Base-by-base conservation (phyloP, 2,888 invertebrate species). In the Cistogaster globosa region DNA sequence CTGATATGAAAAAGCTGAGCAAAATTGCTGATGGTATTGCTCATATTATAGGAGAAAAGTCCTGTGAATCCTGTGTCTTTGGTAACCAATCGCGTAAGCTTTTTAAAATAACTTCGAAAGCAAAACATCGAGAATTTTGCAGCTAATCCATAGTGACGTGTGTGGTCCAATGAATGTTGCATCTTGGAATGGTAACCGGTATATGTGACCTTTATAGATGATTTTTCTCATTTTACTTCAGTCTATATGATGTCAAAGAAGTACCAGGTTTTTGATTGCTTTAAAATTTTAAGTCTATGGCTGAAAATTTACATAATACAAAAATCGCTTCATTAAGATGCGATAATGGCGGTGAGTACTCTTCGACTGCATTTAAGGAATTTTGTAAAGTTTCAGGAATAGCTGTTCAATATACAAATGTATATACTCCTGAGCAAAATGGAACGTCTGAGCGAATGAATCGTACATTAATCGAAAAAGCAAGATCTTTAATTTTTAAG, bases 341-440 rank as follows among this genome's bases (percentile, higher is more conserved):
- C 38, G 72, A 80, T n/a, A 65, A 80, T 45, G 80, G 80, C 11
- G 63, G 38, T 26, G 80, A 80, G 51, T 80, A 67, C 36, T 38
- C 36, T 8, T 77, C 68, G 1, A 9, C 5, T 20, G 58, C 32
- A n/a, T 68, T 68, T 18, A 68, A 20, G 26, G 32, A 36, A 1
- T 69, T 69, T 26, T 78, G 62, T 18, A 14, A 36, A 26, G 14
- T 5, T 14, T 26, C 38, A 5, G 69, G 62, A 18, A 69, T 68
- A 16, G 16, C 16, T 7, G 16, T 78, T 14, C 36, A 78, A 62
- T 60, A 78, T 48, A 78, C 58, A n/a, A 51, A 36, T 36, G 51
- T 62, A 4, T 60, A 68, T 60, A 68, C 60, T 20, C 62, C 78
- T 14, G 45, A 67, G 32, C 68, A 68, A 38, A 77, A 77, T 53